Evolutionary conservation across 2,113 vertebrate species (phyloP).

Genomic region (Callaeas wilsoni): DNA sequence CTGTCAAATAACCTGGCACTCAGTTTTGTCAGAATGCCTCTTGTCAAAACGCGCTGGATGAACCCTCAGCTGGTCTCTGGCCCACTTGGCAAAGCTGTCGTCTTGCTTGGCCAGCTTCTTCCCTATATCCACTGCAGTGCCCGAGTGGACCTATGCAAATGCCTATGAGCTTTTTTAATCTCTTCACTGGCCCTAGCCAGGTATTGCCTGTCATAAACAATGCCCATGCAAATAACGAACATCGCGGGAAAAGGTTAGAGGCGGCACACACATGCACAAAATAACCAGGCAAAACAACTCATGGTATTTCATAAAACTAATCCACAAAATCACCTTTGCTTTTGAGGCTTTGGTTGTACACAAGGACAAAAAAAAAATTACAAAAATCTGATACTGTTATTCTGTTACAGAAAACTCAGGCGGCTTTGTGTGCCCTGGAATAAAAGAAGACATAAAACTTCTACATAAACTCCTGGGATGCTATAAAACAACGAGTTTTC

Average conservation of each 20-base stretch:
- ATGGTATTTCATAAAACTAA: background rate
- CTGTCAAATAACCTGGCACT: background rate
- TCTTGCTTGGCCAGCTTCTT: background rate
- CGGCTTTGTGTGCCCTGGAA: background rate
- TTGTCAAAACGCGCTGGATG: background rate
- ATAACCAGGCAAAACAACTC: background rate
- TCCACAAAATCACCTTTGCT: background rate
- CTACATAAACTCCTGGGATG: slow-evolving; percentile 24
- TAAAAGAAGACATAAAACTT: slow-evolving; percentile 32
- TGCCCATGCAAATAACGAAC: background rate
- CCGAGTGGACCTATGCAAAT: background rate
- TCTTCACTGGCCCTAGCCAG: background rate
- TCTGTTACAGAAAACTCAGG: background rate
- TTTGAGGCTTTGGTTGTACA: background rate
- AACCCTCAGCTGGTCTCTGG: background rate
- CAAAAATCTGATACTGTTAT: background rate
- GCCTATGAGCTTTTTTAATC: background rate
- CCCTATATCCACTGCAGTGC: background rate
- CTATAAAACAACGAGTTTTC: background rate
- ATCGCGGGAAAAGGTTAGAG: background rate
- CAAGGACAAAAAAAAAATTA: background rate
- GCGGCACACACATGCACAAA: background rate
- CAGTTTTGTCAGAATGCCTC: background rate
- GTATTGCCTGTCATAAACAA: background rate
- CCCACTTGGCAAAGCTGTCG: background rate